Evolutionary conservation across 2,888 invertebrate genomes (phyloP).

Genomic region (Drosophila recens): DNA sequence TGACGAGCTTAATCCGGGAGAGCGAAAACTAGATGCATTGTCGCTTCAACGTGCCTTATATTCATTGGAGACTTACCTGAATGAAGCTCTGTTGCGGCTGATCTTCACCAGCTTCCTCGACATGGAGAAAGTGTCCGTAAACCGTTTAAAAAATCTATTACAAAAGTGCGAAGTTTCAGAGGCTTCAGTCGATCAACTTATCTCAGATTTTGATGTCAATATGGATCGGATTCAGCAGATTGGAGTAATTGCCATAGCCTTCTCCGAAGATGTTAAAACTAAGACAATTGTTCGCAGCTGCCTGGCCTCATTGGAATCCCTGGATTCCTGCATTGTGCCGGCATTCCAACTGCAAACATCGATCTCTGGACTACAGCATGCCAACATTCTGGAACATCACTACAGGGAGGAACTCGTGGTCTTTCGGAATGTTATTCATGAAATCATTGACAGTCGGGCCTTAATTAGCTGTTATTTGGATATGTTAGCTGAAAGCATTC

Average conservation of each 20-base stretch:
- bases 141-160: constrained; percentile 65
- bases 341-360: constrained; percentile 71
- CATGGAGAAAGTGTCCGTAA: constrained; percentile 71
- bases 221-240: constrained; percentile 84
- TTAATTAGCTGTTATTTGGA: constrained; percentile 79
- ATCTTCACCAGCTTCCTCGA: constrained; percentile 78
- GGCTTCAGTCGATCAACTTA: constrained; percentile 63
- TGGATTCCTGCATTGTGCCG: constrained; percentile 83
- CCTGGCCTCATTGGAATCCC: constrained; percentile 83
- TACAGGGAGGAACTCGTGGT: constrained; percentile 79
- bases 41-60: constrained; percentile 81
- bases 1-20: constrained; percentile 58
- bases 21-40: constrained; percentile 81
- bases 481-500: constrained; percentile 67
- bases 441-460: constrained; percentile 83
- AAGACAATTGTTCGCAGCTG: constrained; percentile 82
- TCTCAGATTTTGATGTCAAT: constrained; percentile 82
- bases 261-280: constrained; percentile 78
- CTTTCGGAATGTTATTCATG: constrained; percentile 79
- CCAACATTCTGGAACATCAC: constrained; percentile 82
- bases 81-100: constrained; percentile 81
- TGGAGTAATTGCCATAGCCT: constrained; percentile 83
- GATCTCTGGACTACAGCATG: constrained; percentile 49
- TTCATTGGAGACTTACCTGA: constrained; percentile 81
- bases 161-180: constrained; percentile 36